Percentiles rank a stretch among this genome's conserved stretches.
These are phyloP conservation scores for Coreius guichenoti DNA, from an alignment of 2,797 vertebrate species.

Conservation along the genomic window DNA sequence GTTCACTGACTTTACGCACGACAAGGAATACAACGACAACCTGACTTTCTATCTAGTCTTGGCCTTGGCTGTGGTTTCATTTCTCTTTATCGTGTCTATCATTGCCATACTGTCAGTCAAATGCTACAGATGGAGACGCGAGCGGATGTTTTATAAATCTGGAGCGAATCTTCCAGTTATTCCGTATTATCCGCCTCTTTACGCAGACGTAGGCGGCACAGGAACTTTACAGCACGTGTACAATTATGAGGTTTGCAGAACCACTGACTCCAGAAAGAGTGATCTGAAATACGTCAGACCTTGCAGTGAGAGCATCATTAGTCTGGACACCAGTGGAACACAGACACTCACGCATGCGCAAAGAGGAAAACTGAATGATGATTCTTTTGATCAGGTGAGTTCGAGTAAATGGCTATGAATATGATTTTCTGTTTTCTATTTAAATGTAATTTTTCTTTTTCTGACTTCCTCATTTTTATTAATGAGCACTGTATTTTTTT, in stretches of 20 bases:
- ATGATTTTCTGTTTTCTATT: background rate
- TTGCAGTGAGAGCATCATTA: slow-evolving; percentile 47
- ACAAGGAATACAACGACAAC: slow-evolving; percentile 56
- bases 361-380: background rate
- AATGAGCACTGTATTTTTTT: background rate
- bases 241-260: slow-evolving; percentile 66
- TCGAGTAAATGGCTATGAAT: rapidly evolving
- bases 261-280: slow-evolving; percentile 65
- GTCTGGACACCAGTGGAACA: slow-evolving; percentile 27
- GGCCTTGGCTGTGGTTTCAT: slow-evolving; percentile 65
- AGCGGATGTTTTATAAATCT: slow-evolving; percentile 60
- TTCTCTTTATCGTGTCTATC: slow-evolving; percentile 64
- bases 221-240: slow-evolving; percentile 63
- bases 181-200: slow-evolving; percentile 67
- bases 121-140: slow-evolving; percentile 62
- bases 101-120: slow-evolving; percentile 60
- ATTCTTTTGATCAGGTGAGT: slow-evolving; percentile 35
- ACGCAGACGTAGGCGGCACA: slow-evolving; percentile 63
- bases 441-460: background rate
- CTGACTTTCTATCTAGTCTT: slow-evolving; percentile 52
- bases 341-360: too few relatives aligned
- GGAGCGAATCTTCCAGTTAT: slow-evolving; percentile 64
- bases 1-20: slow-evolving; percentile 60
- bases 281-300: slow-evolving; percentile 57
- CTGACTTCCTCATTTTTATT: background rate